Evolutionary conservation across 2,797 vertebrate genomes (phyloP), one percentile per base, ranked within the genome.

Genomic region (Coendou prehensilis): DNA sequence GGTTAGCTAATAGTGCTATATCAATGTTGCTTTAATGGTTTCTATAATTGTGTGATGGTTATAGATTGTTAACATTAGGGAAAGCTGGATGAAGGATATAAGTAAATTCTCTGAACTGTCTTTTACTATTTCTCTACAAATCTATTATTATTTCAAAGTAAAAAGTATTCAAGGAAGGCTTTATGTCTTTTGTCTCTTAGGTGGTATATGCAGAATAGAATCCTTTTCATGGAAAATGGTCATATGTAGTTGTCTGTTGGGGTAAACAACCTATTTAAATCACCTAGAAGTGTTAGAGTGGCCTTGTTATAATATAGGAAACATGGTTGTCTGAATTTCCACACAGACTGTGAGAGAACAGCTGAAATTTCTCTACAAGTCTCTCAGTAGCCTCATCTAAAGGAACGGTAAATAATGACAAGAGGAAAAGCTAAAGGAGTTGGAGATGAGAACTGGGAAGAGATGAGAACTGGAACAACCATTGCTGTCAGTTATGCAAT

Each of bases 61-160:
- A 50, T 37, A 69, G 89, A 56, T 56, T 69, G 23, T 50, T 84
- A 81, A 91, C 45, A 81, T 56, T 91, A 80, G 37, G 37, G 10
- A 67, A 79, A 63, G 54, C 41, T 95, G 73, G 9, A 50, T 50
- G 50, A 90, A 96, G 18, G 11, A 69, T 85, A 28, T 41, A 76
- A 67, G 0, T 89, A 30, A 89, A 92, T 47, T 61, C 18, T 85
- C 41, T 33, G 45, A 96, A 28, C 89, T 75, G 23, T 2, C 63
- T 85, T 84, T 78, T 85, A 15, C 26, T 89, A 23, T 50, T 89
- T 80, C 14, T 85, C 47, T 87, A 61, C 78, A 82, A 50, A 10
- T 73, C 67, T 87, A 61, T 82, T 87, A 52, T 83, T 30, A 92
- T 91, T 95, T 91, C 82, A 80, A 52, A 84, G 64, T 76, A 71